Evolutionary conservation across 2,888 invertebrate genomes (phyloP), one percentile per base, ranked within the genome.

Genomic region (Cantharis lateralis): DNA sequence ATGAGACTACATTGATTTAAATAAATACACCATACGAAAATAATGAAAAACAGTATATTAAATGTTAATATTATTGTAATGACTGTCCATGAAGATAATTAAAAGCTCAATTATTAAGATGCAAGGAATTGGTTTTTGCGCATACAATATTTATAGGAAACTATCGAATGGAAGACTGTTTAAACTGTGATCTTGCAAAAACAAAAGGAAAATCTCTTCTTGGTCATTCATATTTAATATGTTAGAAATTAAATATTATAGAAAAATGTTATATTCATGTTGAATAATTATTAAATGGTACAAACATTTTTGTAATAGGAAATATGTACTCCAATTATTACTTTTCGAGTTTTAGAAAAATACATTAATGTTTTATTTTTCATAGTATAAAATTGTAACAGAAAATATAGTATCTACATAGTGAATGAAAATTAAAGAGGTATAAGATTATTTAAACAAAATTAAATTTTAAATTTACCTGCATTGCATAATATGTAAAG

Each of bases 1-100:
- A 96, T 85, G 96, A 96, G 88, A 96, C 96, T 84, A 96, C 96
- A 13, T 90, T 96, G 72, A 94, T 96, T 82, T 96, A 93, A 91
- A 73, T 48, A 28, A 16, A 69, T 10, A 24, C 5, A 68, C n/a
- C n/a, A n/a, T n/a, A n/a, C 11, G 13, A 20, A 20, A 20, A 66
- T 66, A 13, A n/a, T 9, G 9, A 68, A 20, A 68, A 9, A 24
- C 10, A 15, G 13, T 63, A 15, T 63, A 68, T n/a, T 68, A 68
- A 18, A 68, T 68, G 18, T 26, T 48, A n/a, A 48, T n/a, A n/a
- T 32, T 13, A 32, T n/a, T 48, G 48, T n/a, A 48, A n/a, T 48
- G 48, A 48, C n/a, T 48, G 48, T n/a, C 48, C 48, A 48, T 48
- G n/a, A n/a, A 48, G 48, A 48, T 48, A 48, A 48, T n/a, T n/a